Base-by-base conservation (phyloP, 2,113 vertebrate species). In the Embiotoca jacksoni region DNA sequence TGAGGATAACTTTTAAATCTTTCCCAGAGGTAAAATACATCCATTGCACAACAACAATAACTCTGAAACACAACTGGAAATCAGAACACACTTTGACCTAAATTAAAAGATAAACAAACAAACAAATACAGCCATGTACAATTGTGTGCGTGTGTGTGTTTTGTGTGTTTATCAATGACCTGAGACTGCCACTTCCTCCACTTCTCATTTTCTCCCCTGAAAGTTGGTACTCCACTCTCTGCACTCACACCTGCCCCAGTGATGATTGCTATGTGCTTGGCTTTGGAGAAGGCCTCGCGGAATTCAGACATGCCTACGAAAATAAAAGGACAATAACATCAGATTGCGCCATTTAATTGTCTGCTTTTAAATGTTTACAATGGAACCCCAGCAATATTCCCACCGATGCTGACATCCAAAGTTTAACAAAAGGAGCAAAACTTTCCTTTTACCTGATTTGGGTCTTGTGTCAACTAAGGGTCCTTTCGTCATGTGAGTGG, bases 141-240 rank as follows among this genome's bases (percentile, higher is more conserved):
- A 13, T 9, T 44, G 41, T 1, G 6, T 37, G 3, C 14, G 13
- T 54, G 4, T 61, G 39, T 49, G 39, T 16, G 49, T 41, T 23
- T 23, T 32, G 1, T 3, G 15, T 15, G 16, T 36, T 31, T 31
- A 5, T 13, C 3, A 57, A 47, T 2, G 44, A 98, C 98, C 96
- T 99, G 97, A 11, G 97, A 95, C 77, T 96, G 93, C 98, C 98
- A 99, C 79, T 95, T 97, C 35, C 98, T 96, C 98, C 98, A 99
- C 56, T 95, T 96, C 10, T 97, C 97, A 15, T 96, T 95, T 0
- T 95, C 91, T 54, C 96, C 97, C 85, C 96, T 91, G 94, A 99
- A 99, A 16, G 97, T 98, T 0, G 97, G 97, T 0, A 99, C 93
- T 0, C 98, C 97, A 0, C 98, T 99, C 90, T 99, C 98, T 0